A percentile compares a stretch with the other conserved stretches of the same genome.
Evolutionary conservation across 2,888 invertebrate species (phyloP).

Genomic region (Nudaria mundana): DNA sequence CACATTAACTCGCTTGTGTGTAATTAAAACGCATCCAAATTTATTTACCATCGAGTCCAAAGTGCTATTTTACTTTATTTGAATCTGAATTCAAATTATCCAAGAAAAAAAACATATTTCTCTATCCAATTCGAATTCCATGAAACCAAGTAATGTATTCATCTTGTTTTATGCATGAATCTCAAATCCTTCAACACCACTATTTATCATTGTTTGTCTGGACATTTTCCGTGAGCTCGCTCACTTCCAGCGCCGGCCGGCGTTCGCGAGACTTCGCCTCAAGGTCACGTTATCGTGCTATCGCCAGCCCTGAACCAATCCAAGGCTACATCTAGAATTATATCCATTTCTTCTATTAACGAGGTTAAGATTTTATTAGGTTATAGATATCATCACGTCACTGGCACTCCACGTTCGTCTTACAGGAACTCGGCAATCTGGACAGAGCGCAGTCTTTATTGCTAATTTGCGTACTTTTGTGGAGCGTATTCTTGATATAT

Average conservation of each 20-base stretch:
- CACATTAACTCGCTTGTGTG: conserved; percentile 61
- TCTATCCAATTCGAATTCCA: neutral
- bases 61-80: conserved; percentile 30
- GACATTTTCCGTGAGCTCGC: conserved; percentile 68
- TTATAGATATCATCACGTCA: conserved; percentile 46
- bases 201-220: conserved; percentile 74
- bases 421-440: conserved; percentile 77
- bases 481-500: conserved; percentile 53
- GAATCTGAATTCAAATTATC: neutral
- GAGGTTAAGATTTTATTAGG: conserved; percentile 29
- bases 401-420: conserved; percentile 54
- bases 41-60: no score
- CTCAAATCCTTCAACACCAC: conserved; percentile 41
- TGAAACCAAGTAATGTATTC: no score
- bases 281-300: conserved; percentile 80
- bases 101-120: conserved; percentile 5
- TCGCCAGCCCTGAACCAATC: conserved; percentile 69
- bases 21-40: conserved; percentile 72
- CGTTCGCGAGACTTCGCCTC: conserved; percentile 65
- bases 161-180: conserved; percentile 34
- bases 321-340: conserved; percentile 54
- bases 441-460: conserved; percentile 64
- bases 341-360: conserved; percentile 37
- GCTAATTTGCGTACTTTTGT: conserved; percentile 63
- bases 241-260: conserved; percentile 71